Evolutionary conservation across 2,888 invertebrate species (phyloP).

Genomic region (Parthenolecanium corni): DNA sequence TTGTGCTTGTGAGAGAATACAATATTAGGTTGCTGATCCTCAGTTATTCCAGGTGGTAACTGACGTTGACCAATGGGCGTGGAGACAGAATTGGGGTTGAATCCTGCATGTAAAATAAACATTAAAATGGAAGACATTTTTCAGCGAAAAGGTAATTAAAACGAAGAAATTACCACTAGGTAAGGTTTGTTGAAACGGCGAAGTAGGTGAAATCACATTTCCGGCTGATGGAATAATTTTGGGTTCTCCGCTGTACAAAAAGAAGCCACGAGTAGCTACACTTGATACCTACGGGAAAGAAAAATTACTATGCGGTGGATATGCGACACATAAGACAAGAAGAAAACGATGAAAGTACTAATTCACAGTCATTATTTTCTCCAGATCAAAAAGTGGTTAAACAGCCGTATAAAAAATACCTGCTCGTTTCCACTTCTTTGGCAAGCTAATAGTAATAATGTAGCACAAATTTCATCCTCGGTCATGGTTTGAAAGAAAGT

Average conservation of each 20-base stretch:
- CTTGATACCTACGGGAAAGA: slow-evolving; percentile 8
- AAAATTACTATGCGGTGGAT: background rate
- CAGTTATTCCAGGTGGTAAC: background rate
- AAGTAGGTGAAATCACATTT: background rate
- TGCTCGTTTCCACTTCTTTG: slow-evolving; percentile 41
- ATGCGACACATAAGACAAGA: background rate
- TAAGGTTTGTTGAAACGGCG: slow-evolving; percentile 17
- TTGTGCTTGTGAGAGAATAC: slow-evolving; percentile 56
- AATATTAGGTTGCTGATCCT: slow-evolving; percentile 2
- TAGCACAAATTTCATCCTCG: slow-evolving; percentile 80
- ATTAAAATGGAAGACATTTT: background rate
- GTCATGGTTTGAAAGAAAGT: slow-evolving; percentile 74
- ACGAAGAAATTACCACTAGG: slow-evolving; percentile 6
- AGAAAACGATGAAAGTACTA: background rate
- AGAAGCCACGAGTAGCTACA: slow-evolving; percentile 76
- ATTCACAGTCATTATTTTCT: too few species aligned
- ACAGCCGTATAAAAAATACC: background rate
- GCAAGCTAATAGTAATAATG: slow-evolving; percentile 74
- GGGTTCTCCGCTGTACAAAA: slow-evolving; percentile 78
- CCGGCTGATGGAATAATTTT: slow-evolving; percentile 30
- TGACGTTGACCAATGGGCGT: slow-evolving; percentile 33
- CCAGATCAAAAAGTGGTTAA: too few species aligned
- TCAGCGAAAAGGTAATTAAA: too few species aligned
- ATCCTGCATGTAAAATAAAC: slow-evolving; percentile 6
- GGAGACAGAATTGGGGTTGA: slow-evolving; percentile 34